Evolutionary conservation across 2,888 invertebrate genomes (phyloP), one percentile per base, ranked within the genome.

Genomic region (Standfussiana lucernea): DNA sequence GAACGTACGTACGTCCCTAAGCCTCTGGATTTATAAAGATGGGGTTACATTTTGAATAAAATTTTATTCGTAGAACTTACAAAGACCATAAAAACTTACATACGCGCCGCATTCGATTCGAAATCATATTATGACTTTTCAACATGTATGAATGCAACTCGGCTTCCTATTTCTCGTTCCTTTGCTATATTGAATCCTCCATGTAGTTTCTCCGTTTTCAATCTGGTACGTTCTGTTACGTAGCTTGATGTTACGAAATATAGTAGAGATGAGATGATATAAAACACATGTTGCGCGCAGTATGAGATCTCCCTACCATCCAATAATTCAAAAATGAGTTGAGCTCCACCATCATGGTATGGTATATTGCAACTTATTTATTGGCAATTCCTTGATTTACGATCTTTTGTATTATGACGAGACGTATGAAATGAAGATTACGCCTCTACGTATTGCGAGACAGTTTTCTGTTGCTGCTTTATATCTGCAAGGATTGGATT

Each of bases 41-140:
- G 84, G 87, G 89, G 91, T 88, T 87, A 85, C 89, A 90, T 92
- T 92, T 91, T 91, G 91, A 92, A 93, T 93, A 93, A 92, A 93
- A 91, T 92, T 93, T 92, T 92, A 93, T 92, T 91, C 90, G 88
- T 81, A 87, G 86, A 90, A 91, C 91, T 92, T 92, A 91, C 92
- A 92, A 89, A 91, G 90, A 91, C 89, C 90, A 92, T 93, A 93
- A 93, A 93, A 93, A 93, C 92, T 89, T 93, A 90, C 90, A 90
- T 92, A 93, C 91, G 93, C 92, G 92, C 90, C 92, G 92, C 92
- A 93, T 94, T 94, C 94, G 92, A 94, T 95, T 94, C 89, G 91
- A 94, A 95, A 95, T 95, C 95, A 94, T 94, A 94, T 95, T 94
- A 95, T 94, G 93, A 94, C 93, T 95, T 94, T 94, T 94, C 94